Evolutionary conservation across 2,888 invertebrate species (phyloP).

Genomic region (Anodontia alba): DNA sequence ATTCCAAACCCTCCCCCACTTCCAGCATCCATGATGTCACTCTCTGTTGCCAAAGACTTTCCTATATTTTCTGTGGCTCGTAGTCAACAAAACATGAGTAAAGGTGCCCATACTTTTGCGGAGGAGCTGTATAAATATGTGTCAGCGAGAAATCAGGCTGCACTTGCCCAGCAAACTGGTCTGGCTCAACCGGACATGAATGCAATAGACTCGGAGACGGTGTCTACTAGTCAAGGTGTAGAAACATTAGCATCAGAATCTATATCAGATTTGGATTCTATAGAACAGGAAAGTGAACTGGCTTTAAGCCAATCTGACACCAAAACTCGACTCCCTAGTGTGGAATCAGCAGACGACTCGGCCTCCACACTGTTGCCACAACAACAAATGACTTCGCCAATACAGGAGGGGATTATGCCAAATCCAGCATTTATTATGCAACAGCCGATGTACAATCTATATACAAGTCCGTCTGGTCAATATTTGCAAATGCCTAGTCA

Average conservation of each 20-base stretch:
- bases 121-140: slow-evolving; percentile 54
- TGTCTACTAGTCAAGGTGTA: slow-evolving; percentile 36
- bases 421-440: slow-evolving; percentile 42
- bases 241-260: not conserved
- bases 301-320: not conserved
- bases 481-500: slow-evolving; percentile 28
- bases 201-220: slow-evolving; percentile 33
- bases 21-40: slow-evolving; percentile 57
- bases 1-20: slow-evolving; percentile 65
- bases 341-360: slow-evolving; percentile 8
- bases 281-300: not conserved
- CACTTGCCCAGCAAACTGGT: not conserved
- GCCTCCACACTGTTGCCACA: slow-evolving; percentile 36
- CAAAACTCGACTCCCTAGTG: slow-evolving; percentile 4
- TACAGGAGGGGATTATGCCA: slow-evolving; percentile 23
- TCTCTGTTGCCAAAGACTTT: slow-evolving; percentile 43
- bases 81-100: slow-evolving; percentile 29
- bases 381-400: not conserved
- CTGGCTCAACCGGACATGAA: slow-evolving; percentile 20
- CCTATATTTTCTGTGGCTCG: slow-evolving; percentile 47
- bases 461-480: slow-evolving; percentile 35
- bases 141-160: slow-evolving; percentile 35
- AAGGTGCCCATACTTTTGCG: slow-evolving; percentile 42
- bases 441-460: slow-evolving; percentile 54
- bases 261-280: not conserved